Percentiles rank a stretch among this genome's conserved stretches.
These are phyloP conservation scores for Bradypodion pumilum DNA, from an alignment of 2,797 vertebrate species.

Conservation along the genomic window DNA sequence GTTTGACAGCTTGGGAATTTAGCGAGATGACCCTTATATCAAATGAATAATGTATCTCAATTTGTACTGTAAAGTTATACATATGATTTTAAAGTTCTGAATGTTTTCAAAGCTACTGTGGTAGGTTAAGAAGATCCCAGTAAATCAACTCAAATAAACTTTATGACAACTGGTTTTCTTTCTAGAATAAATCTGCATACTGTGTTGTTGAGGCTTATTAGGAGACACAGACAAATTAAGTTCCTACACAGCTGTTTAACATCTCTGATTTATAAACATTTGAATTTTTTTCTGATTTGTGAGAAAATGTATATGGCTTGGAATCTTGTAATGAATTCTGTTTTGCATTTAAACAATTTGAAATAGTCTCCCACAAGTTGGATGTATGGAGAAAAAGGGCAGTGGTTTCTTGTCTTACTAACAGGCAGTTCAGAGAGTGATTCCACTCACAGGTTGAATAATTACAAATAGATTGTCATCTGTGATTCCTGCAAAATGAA, in stretches of 20 bases:
- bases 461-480: conserved; percentile 43
- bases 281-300: conserved; percentile 74
- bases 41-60: not conserved
- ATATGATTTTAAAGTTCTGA: not conserved
- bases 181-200: conserved; percentile 52
- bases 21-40: not conserved
- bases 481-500: conserved; percentile 33
- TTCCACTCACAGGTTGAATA: conserved; percentile 54
- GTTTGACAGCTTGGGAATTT: not conserved
- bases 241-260: conserved; percentile 69
- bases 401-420: conserved; percentile 66
- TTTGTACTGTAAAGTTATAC: not conserved
- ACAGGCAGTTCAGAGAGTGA: conserved; percentile 65
- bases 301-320: conserved; percentile 70
- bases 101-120: conserved; percentile 1
- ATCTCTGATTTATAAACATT: conserved; percentile 73
- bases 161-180: conserved; percentile 48
- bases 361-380: conserved; percentile 64
- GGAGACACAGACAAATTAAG: conserved; percentile 69
- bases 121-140: conserved; percentile 38
- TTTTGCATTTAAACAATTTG: conserved; percentile 60
- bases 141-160: conserved; percentile 39
- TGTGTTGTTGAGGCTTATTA: conserved; percentile 70
- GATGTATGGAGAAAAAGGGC: conserved; percentile 57
- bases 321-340: conserved; percentile 62